These are phyloP conservation scores for Paradisaea rubra DNA, from an alignment of 2,113 vertebrate genomes.

Conservation along the genomic window DNA sequence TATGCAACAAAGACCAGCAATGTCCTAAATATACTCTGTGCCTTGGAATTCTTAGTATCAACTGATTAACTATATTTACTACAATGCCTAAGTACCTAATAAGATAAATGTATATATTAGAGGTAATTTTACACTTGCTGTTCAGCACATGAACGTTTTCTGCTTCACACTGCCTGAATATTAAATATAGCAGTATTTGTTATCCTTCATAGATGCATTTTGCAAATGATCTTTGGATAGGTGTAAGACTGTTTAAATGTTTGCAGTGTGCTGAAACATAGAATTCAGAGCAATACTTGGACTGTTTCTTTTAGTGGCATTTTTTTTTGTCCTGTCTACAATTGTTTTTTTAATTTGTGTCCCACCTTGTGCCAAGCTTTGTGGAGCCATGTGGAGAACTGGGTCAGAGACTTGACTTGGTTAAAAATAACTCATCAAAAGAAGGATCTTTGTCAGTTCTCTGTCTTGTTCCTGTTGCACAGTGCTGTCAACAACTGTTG, in stretches of 20 bases:
- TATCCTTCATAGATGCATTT: background rate
- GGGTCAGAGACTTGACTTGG: constrained; percentile 24
- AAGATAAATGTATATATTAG: background rate
- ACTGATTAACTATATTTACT: background rate
- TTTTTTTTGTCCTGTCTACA: background rate
- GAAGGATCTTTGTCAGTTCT: background rate
- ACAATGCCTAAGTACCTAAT: background rate
- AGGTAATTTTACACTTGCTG: background rate
- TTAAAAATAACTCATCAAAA: constrained; percentile 43
- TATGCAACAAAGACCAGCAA: background rate
- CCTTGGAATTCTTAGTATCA: background rate
- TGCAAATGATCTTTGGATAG: background rate
- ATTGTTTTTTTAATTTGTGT: background rate
- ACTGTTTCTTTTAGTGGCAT: background rate
- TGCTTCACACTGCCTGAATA: background rate
- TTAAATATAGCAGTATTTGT: background rate
- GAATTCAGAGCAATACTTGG: background rate
- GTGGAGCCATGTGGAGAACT: background rate
- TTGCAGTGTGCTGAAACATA: background rate
- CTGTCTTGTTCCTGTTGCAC: background rate
- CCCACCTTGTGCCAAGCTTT: background rate
- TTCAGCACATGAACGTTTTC: background rate
- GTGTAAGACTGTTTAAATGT: background rate
- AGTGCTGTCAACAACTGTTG: background rate
- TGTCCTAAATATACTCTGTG: background rate